These are phyloP conservation scores for Osmoderma eremita DNA, from an alignment of 2,888 invertebrate species.

Conservation along the genomic window DNA sequence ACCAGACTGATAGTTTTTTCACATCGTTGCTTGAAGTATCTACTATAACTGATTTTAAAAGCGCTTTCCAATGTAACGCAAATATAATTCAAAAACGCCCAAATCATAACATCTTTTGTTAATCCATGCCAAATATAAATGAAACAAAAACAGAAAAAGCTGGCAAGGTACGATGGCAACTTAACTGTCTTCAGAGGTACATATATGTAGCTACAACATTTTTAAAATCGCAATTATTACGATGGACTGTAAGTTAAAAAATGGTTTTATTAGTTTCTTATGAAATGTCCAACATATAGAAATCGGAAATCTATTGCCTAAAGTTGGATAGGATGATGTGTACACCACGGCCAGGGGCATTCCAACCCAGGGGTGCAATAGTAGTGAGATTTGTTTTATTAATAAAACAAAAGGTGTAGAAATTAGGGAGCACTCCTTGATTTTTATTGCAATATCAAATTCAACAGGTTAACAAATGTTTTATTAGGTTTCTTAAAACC, in stretches of 20 bases:
- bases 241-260: constrained; percentile 36
- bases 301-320: not conserved
- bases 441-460: no score
- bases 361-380: no score
- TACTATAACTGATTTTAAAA: constrained; percentile 66
- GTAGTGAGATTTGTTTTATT: no score
- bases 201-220: constrained; percentile 80
- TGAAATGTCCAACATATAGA: not conserved
- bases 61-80: constrained; percentile 80
- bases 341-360: no score
- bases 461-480: no score
- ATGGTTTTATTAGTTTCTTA: no score
- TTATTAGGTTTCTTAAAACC: no score
- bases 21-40: constrained; percentile 65
- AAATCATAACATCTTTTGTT: constrained; percentile 79
- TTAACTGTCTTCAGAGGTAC: constrained; percentile 66
- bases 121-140: constrained; percentile 91
- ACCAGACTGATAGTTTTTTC: constrained; percentile 54
- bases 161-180: constrained; percentile 54
- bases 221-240: no score
- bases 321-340: no score
- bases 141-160: constrained; percentile 81
- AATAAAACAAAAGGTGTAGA: no score
- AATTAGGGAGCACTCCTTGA: no score
- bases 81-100: constrained; percentile 87